Percentiles rank a stretch among this genome's conserved stretches.
phyloP scores from a whole-genome alignment of 2,888 invertebrate genomes.

The Phanerotoma sp. region DNA sequence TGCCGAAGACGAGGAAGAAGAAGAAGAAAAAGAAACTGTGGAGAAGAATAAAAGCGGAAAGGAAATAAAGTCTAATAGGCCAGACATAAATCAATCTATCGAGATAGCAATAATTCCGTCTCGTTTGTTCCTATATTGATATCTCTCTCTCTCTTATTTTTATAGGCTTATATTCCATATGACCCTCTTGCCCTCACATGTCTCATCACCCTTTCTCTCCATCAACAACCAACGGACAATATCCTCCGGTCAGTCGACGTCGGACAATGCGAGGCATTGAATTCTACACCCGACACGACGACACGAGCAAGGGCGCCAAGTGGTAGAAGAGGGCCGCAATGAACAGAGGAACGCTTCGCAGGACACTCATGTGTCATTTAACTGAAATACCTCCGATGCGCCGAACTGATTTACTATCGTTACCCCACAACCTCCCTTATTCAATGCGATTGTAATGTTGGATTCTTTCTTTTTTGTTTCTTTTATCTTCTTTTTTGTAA shows the following conservation, averaged over 20 bases:
- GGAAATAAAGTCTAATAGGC: slow-evolving; percentile 1
- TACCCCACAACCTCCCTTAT: slow-evolving; percentile 8
- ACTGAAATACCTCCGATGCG: slow-evolving; percentile 54
- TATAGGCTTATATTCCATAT: slow-evolving; percentile 13
- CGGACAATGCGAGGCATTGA: slow-evolving; percentile 52
- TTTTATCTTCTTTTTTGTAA: slow-evolving; percentile 1
- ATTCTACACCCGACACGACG: slow-evolving; percentile 37
- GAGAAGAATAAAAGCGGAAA: slow-evolving; percentile 29
- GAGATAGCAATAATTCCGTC: slow-evolving; percentile 23
- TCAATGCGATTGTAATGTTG: slow-evolving; percentile 18
- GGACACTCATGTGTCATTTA: slow-evolving; percentile 53
- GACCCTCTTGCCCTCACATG: slow-evolving; percentile 20
- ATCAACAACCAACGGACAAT: slow-evolving; percentile 38
- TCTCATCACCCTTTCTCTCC: slow-evolving; percentile 29
- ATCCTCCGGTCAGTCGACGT: slow-evolving; percentile 52
- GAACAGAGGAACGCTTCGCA: slow-evolving; percentile 28
- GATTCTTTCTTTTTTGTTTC: not conserved
- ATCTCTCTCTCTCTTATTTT: slow-evolving; percentile 20
- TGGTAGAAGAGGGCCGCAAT: slow-evolving; percentile 16
- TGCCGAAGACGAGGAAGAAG: slow-evolving; percentile 37
- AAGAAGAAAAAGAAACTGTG: slow-evolving; percentile 35
- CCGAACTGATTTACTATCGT: slow-evolving; percentile 52
- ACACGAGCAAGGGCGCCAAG: slow-evolving; percentile 18
- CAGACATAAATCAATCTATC: slow-evolving; percentile 33
- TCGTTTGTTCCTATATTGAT: slow-evolving; percentile 15